Conservation (phyloP, 2,797 vertebrate species). For the Arctocebus calabarensis region DNA sequence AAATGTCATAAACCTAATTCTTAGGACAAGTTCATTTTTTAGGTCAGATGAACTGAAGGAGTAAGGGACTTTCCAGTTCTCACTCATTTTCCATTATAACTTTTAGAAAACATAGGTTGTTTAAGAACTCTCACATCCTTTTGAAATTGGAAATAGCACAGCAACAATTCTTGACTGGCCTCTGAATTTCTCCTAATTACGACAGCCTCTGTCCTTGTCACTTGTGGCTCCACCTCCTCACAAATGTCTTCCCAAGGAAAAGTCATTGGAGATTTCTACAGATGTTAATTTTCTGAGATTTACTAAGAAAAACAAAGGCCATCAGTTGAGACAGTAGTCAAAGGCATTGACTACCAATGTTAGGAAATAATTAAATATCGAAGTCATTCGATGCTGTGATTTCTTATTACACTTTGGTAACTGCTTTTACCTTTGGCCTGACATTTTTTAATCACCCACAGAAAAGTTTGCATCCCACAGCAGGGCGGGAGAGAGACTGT, state of each 20-base stretch:
- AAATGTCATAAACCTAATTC: background rate
- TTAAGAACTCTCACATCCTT: background rate
- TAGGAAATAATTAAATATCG: slow-evolving; percentile 80
- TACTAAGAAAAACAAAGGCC: slow-evolving; percentile 70
- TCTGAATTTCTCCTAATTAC: background rate
- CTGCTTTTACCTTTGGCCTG: slow-evolving; percentile 81
- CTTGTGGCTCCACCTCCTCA: background rate
- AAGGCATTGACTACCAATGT: background rate
- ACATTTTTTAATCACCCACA: slow-evolving; percentile 81
- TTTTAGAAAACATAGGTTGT: background rate
- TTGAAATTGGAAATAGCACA: background rate
- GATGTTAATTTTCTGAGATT: slow-evolving; percentile 59
- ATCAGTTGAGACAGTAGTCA: background rate
- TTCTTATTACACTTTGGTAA: slow-evolving; percentile 79
- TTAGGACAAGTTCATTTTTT: slow-evolving; percentile 8
- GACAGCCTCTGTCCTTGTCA: background rate
- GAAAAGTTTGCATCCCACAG: slow-evolving; percentile 74
- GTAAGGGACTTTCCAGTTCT: background rate
- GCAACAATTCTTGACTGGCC: background rate
- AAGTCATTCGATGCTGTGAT: slow-evolving; percentile 71
- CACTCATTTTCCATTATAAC: background rate
- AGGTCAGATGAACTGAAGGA: background rate
- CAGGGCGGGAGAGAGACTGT: slow-evolving; percentile 75
- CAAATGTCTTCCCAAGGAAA: background rate
- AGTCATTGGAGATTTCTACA: background rate